Evolutionary conservation across 1,140 invertebrate species (phyloP).

Genomic region (Eciton burchellii): DNA sequence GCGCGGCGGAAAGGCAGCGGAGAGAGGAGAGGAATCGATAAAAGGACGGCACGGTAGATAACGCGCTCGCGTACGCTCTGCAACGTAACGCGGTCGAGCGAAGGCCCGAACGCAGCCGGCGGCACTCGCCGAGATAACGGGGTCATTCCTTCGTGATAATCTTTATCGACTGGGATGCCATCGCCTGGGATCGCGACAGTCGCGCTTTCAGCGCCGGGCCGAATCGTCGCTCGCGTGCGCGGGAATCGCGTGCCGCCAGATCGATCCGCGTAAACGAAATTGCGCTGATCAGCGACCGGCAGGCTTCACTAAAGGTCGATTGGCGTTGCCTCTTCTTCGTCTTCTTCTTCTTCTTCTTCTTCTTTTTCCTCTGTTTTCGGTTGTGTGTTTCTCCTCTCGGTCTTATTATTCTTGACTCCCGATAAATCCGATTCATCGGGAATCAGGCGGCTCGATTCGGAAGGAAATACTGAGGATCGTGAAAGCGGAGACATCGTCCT

Average conservation of each 20-base stretch:
- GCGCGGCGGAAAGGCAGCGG: background rate
- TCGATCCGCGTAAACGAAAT: background rate
- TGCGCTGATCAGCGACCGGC: background rate
- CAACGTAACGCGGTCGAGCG: slow-evolving; percentile 24
- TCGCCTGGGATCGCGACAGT: slow-evolving; percentile 38
- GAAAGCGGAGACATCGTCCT: background rate
- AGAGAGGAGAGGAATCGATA: slow-evolving; percentile 8
- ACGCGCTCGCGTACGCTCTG: slow-evolving; percentile 1
- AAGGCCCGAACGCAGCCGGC: slow-evolving; percentile 16
- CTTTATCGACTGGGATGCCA: slow-evolving; percentile 70
- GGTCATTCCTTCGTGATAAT: slow-evolving; percentile 72
- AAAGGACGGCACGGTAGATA: slow-evolving; percentile 31
- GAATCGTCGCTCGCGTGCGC: background rate
- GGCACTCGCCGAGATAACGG: slow-evolving; percentile 59
- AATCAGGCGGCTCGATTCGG: background rate
- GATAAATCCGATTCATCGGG: background rate
- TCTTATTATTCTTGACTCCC: background rate
- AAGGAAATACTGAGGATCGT: background rate
- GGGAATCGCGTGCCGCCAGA: background rate
- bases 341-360: no score
- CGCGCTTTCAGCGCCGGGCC: slow-evolving; percentile 28
- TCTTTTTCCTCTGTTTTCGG: no score
- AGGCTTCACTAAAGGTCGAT: background rate
- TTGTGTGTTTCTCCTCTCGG: background rate
- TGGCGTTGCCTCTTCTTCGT: no score